phyloP scores from a whole-genome alignment of 2,113 vertebrate genomes.

The Lucifuga dentata region DNA sequence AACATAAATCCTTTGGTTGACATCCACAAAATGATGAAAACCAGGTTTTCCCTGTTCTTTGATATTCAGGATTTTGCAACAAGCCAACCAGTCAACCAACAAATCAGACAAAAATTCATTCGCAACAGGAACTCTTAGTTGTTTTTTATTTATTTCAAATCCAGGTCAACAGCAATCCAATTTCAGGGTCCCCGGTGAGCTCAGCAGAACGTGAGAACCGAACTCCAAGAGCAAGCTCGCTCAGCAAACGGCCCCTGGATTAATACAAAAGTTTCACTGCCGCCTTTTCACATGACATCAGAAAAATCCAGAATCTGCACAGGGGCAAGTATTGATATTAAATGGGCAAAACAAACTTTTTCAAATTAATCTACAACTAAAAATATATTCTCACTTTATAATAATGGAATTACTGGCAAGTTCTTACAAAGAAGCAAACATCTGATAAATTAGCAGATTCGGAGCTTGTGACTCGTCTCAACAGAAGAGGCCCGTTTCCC shows the following conservation, averaged over 20 bases:
- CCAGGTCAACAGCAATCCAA: slow-evolving; percentile 71
- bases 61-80: too few species aligned
- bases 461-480: not conserved
- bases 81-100: not conserved
- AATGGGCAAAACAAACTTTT: slow-evolving; percentile 11
- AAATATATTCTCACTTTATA: slow-evolving; percentile 64
- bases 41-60: too few species aligned
- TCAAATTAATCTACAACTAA: slow-evolving; percentile 62
- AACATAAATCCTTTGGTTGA: too few species aligned
- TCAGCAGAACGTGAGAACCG: slow-evolving; percentile 51
- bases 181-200: slow-evolving; percentile 50
- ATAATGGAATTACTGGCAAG: slow-evolving; percentile 49
- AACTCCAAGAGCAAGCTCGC: slow-evolving; percentile 54
- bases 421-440: slow-evolving; percentile 46
- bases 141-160: slow-evolving; percentile 72
- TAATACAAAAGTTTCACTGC: slow-evolving; percentile 58
- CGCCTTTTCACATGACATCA: slow-evolving; percentile 55
- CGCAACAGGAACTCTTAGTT: slow-evolving; percentile 30
- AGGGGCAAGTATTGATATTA: not conserved
- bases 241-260: slow-evolving; percentile 70
- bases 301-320: slow-evolving; percentile 48
- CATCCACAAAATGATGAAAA: too few species aligned
- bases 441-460: slow-evolving; percentile 60
- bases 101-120: slow-evolving; percentile 20
- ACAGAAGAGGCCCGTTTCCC: slow-evolving; percentile 11